Conservation (phyloP, 2,888 invertebrate genomes). For the Chrysolina oricalcia region DNA sequence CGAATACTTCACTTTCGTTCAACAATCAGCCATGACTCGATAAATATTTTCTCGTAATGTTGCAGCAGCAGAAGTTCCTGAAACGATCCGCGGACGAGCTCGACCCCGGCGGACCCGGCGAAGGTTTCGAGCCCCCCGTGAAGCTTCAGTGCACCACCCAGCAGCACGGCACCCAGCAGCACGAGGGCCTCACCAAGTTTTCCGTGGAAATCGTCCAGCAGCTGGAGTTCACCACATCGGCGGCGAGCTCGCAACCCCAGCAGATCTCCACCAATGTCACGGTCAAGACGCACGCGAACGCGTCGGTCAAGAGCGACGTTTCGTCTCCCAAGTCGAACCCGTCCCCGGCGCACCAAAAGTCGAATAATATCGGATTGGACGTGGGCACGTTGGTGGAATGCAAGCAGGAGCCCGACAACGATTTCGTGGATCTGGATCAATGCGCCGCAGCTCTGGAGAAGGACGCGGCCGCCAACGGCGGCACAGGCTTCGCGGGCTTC, state of each 20-base stretch:
- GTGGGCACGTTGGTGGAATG: constrained; percentile 84
- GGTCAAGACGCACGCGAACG: constrained; percentile 86
- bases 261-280: constrained; percentile 95
- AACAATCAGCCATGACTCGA: not conserved
- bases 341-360: constrained; percentile 69
- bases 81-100: constrained; percentile 83
- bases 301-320: constrained; percentile 78
- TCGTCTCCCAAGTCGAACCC: constrained; percentile 74
- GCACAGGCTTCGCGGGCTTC: constrained; percentile 85
- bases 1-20: constrained; percentile 1
- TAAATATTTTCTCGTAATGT: constrained; percentile 54
- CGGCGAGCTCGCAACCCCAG: constrained; percentile 89
- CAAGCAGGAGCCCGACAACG: constrained; percentile 80
- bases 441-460: constrained; percentile 90
- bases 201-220: constrained; percentile 95
- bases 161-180: constrained; percentile 69
- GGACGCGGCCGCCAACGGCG: constrained; percentile 83
- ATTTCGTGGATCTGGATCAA: constrained; percentile 89
- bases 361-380: constrained; percentile 73
- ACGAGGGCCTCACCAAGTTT: constrained; percentile 81
- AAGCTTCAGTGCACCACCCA: constrained; percentile 80
- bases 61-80: constrained; percentile 89
- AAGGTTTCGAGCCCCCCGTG: constrained; percentile 83
- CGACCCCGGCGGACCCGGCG: constrained; percentile 70
- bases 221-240: constrained; percentile 90